phyloP scores from a whole-genome alignment of 2,888 invertebrate genomes.

The Bellardia bayeri region DNA sequence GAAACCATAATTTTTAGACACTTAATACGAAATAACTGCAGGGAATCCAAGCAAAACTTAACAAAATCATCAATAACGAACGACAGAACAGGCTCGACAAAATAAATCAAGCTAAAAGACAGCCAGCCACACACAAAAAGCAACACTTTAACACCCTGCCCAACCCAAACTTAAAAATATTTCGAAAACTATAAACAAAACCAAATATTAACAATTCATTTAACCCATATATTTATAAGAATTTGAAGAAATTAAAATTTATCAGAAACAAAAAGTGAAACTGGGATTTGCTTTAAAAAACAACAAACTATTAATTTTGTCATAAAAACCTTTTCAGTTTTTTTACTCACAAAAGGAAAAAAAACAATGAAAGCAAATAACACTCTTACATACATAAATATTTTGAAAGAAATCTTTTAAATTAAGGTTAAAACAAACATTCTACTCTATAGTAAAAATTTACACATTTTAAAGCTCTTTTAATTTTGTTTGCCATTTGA shows the following conservation, averaged over 20 bases:
- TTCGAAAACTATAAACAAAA: constrained; percentile 16
- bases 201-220: constrained; percentile 27
- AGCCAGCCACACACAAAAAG: neutral
- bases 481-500: too few species aligned
- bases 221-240: constrained; percentile 26
- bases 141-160: constrained; percentile 28
- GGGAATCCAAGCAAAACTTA: constrained; percentile 53
- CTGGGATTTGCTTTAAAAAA: neutral
- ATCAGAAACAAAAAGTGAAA: constrained; percentile 45
- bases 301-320: neutral
- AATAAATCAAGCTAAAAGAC: constrained; percentile 39
- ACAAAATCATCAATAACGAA: constrained; percentile 55
- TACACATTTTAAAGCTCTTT: too few species aligned
- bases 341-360: neutral
- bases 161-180: constrained; percentile 37
- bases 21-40: constrained; percentile 48
- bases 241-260: constrained; percentile 20
- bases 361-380: neutral
- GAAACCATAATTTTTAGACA: constrained; percentile 41
- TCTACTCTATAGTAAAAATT: too few species aligned
- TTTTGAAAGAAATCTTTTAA: too few species aligned
- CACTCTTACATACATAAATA: too few species aligned
- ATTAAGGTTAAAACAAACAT: too few species aligned
- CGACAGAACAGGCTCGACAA: constrained; percentile 23
- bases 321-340: neutral